Evolutionary conservation across 1,140 invertebrate species (phyloP), one percentile per base, ranked within the genome.

Genomic region (Trichonephila inaurata): DNA sequence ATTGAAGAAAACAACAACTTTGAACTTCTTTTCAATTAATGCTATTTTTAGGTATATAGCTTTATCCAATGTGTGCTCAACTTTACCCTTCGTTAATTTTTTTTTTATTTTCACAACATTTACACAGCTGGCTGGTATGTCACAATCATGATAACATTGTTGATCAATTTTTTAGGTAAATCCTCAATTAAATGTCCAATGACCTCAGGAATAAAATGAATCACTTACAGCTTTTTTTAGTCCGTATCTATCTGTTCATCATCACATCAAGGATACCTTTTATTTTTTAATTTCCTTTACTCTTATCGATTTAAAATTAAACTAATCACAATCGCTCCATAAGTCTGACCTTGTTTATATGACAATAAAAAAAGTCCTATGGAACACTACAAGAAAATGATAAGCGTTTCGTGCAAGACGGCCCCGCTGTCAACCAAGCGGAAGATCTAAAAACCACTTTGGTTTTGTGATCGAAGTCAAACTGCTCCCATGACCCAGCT

Each of bases 291-390:
- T 69, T 69, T 8, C 7, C n/a, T 28, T 28, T 14, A 24, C n/a
- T 69, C n/a, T 69, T 28, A 69, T 69, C 66, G 24, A 24, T 69
- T 12, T 8, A 14, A 24, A 24, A 69, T 28, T 10, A 69, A 69
- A n/a, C 66, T 14, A 21, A 28, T 24, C 64, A 21, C 21, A n/a
- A 12, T 62, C 16, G 1, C 16, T 62, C 61, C 16, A 14, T n/a
- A 66, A 24, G 21, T 24, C 64, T 69, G 66, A 69, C 66, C 66
- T 69, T 69, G 66, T 69, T 69, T 69, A 14, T n/a, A 69, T 69
- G 24, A 12, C 21, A 64, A 24, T 24, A n/a, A 28, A 69, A 69
- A 69, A 69, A 69, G 12, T 7, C 24, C 24, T 24, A 3, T 3
- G n/a, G 10, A 24, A 24, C 6, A 28, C 12, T 21, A 10, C 10